Conservation (phyloP, 2,888 invertebrate species). For the Apodemia duryi region DNA sequence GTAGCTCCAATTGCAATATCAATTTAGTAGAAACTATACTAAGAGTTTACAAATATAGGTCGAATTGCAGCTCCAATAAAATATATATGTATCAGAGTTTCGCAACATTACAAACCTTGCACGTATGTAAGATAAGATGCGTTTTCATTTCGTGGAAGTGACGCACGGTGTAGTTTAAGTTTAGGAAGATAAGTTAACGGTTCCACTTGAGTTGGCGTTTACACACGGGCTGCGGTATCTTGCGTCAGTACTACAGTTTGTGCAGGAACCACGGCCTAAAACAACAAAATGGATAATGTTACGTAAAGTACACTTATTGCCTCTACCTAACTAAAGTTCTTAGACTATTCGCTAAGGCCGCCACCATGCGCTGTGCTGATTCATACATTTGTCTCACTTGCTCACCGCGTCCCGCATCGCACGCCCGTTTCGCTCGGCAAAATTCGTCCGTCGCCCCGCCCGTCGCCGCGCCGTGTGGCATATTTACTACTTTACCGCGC, state of each 20-base stretch:
- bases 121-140: neutral
- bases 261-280: neutral
- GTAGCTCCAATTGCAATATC: neutral
- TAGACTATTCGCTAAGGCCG: too few relatives aligned
- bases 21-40: neutral
- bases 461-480: too few relatives aligned
- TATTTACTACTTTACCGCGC: too few relatives aligned
- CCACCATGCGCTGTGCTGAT: too few relatives aligned
- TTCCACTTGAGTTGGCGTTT: neutral
- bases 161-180: neutral
- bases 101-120: neutral
- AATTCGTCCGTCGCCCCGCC: too few relatives aligned
- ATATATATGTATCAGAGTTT: too few relatives aligned
- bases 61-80: too few relatives aligned
- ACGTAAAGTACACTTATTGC: too few relatives aligned
- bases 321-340: too few relatives aligned
- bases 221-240: neutral
- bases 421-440: too few relatives aligned
- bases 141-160: neutral
- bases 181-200: neutral
- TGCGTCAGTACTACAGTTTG: constrained; percentile 6
- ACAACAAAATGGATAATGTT: neutral
- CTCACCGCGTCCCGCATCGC: too few relatives aligned
- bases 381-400: too few relatives aligned
- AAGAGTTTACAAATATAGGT: neutral